Conservation (phyloP, 2,113 vertebrate genomes). For the Isichthys henryi region DNA sequence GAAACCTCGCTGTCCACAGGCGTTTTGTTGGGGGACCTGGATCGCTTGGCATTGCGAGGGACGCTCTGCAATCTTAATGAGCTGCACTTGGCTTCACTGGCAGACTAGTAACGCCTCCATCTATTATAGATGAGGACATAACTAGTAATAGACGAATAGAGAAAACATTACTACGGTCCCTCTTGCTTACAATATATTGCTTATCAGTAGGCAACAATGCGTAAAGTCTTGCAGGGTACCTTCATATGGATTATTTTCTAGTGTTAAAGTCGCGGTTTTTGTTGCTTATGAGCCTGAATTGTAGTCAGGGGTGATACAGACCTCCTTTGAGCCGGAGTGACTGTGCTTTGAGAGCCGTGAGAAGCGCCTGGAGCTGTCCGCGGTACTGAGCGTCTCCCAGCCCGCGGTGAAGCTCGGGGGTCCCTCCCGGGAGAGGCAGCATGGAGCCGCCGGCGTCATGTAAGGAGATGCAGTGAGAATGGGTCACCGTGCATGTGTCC, state of each 20-base stretch:
- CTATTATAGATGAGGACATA: slow-evolving; percentile 62
- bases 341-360: not conserved
- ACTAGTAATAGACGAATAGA: slow-evolving; percentile 36
- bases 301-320: not conserved
- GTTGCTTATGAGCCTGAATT: not conserved
- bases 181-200: slow-evolving; percentile 20
- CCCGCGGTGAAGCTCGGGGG: not conserved
- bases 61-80: slow-evolving; percentile 59
- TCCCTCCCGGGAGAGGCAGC: not conserved
- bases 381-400: not conserved
- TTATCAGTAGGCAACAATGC: not conserved
- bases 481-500: not conserved
- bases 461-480: not conserved
- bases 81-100: slow-evolving; percentile 54
- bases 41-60: slow-evolving; percentile 47
- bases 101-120: slow-evolving; percentile 51
- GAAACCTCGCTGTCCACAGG: not conserved
- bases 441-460: not conserved
- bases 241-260: not conserved
- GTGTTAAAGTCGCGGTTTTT: not conserved
- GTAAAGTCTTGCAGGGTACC: not conserved
- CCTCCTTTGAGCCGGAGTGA: not conserved
- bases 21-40: slow-evolving; percentile 28
- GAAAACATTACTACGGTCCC: slow-evolving; percentile 36
- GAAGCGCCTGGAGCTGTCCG: not conserved